phyloP scores from a whole-genome alignment of 2,113 vertebrate genomes.

The Probosciger aterrimus region DNA sequence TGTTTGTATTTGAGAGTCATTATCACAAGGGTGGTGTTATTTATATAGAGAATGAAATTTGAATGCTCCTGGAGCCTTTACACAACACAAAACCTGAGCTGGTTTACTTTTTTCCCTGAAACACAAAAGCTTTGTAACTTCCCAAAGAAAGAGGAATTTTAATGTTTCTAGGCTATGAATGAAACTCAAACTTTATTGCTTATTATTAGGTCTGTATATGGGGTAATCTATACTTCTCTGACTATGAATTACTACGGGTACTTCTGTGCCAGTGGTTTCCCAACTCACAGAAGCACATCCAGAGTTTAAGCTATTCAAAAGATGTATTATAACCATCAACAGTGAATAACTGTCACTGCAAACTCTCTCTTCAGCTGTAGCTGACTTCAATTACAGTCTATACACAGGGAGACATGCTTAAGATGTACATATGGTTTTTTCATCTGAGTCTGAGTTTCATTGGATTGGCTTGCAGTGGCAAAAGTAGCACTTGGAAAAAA shows the following conservation, averaged over 20 bases:
- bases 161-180: background rate
- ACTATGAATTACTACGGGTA: background rate
- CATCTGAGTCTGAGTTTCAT: background rate
- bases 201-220: background rate
- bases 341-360: background rate
- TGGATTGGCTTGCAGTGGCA: background rate
- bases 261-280: background rate
- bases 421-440: background rate
- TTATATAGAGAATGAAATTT: background rate
- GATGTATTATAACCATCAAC: background rate
- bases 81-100: background rate
- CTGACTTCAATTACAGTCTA: background rate
- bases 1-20: background rate
- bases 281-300: background rate
- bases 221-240: background rate
- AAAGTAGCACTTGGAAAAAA: background rate
- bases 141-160: background rate
- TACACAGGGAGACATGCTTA: accelerated
- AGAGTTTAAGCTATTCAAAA: background rate
- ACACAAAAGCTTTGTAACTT: background rate
- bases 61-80: background rate
- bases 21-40: background rate
- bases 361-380: background rate
- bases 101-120: background rate
- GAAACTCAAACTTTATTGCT: background rate